Conservation (phyloP, 2,797 vertebrate species). For the Mus caroli region DNA sequence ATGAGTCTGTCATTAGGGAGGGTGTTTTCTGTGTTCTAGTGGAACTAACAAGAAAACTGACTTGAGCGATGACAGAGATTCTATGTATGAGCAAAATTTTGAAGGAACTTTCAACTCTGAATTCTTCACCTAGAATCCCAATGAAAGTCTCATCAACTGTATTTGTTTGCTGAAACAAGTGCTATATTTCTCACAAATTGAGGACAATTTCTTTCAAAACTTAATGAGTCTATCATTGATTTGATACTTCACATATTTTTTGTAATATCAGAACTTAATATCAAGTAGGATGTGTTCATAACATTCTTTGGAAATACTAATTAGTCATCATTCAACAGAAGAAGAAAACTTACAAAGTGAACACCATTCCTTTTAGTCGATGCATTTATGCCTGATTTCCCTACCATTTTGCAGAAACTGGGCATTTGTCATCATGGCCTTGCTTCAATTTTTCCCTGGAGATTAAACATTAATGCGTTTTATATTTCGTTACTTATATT, state of each 20-base stretch:
- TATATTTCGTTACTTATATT: background rate
- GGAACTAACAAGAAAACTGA: background rate
- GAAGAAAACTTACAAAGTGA: background rate
- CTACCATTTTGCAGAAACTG: background rate
- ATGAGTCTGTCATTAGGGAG: background rate
- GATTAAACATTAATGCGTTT: background rate
- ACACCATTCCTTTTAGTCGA: background rate
- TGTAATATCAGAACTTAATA: background rate
- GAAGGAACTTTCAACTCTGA: background rate
- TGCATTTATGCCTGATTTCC: background rate
- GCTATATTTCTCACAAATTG: background rate
- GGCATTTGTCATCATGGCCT: background rate
- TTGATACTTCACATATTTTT: constrained; percentile 19
- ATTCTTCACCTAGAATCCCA: background rate
- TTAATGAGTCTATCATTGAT: background rate
- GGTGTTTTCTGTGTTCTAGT: background rate
- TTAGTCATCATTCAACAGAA: background rate
- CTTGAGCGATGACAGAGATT: background rate
- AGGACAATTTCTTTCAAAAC: background rate
- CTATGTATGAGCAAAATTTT: background rate
- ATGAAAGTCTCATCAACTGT: background rate
- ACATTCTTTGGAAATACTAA: background rate
- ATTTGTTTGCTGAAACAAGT: background rate
- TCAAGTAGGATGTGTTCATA: background rate
- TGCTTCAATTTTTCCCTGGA: background rate